Conservation (phyloP, 2,113 vertebrate genomes). For the Lepisosteus oculatus region DNA sequence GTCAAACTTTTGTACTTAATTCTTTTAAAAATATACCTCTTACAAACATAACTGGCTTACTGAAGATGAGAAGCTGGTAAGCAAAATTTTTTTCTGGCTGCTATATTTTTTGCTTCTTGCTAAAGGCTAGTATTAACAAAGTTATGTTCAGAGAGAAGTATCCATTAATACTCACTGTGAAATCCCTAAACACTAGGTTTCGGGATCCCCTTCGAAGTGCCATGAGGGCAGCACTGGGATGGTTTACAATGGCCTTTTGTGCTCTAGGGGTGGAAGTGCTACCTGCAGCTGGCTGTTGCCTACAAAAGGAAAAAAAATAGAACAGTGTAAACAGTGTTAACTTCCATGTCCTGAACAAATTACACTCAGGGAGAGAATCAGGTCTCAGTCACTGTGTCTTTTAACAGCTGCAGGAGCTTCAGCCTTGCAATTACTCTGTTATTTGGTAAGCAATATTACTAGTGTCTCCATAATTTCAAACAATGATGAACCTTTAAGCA, state of each 20-base stretch:
- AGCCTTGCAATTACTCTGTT: not conserved
- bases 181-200: conserved; percentile 98
- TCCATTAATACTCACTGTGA: conserved; percentile 79
- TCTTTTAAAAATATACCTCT: no score
- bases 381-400: not conserved
- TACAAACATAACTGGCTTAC: no score
- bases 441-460: no score
- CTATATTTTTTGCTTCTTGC: no score
- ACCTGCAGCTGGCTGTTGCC: conserved; percentile 75
- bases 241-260: conserved; percentile 96
- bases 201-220: conserved; percentile 93
- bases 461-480: no score
- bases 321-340: not conserved
- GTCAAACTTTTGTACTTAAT: no score
- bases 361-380: not conserved
- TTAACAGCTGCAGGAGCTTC: not conserved
- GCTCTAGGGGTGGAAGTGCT: conserved; percentile 75
- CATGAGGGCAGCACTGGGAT: conserved; percentile 97
- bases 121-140: no score
- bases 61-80: no score
- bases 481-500: no score
- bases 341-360: not conserved
- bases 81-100: no score
- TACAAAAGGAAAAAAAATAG: conserved; percentile 38
- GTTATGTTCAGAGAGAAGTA: not conserved